Evolutionary conservation across 2,888 invertebrate genomes (phyloP), one percentile per base, ranked within the genome.

Genomic region (Yponomeuta plumbellus): DNA sequence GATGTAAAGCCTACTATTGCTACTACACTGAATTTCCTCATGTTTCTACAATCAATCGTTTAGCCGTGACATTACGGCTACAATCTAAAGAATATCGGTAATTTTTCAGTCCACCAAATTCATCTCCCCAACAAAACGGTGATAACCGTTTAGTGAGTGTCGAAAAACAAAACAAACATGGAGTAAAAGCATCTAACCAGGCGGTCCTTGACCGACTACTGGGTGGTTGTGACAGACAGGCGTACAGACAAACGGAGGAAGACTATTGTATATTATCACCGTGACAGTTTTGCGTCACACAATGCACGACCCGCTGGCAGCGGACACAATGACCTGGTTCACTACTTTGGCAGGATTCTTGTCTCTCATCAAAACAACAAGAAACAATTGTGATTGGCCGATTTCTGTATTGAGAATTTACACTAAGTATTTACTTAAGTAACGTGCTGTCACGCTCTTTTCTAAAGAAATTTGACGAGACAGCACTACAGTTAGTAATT

Each of bases 191-290:
- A 13, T 13, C 44, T 52, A 52, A 52, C 44, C 8, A 20, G 62
- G 66, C 61, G 64, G 21, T 10, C 59, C 59, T 59, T 59, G 59
- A 13, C 59, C 59, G 67, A 74, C 76, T 69, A 75, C 69, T 73
- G 64, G 67, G 67, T 34, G 68, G 66, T 69, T 71, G 73, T 73
- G 73, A 75, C 76, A 72, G 71, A 64, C 20, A 20, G 64, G 70
- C 71, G 39, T 68, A 77, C 44, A 52, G 44, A 52, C 77, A 77
- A 77, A 75, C 73, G 71, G 68, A 76, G 77, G 77, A 77, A 76
- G 68, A 67, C 67, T 68, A 68, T 70, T 73, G 71, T 71, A 68
- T 58, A 58, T 62, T 66, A 63, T 63, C 39, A 57, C 34, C 39
- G 61, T 61, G 26, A 17, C 39, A 61, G 23, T 23, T 61, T 61